These are phyloP conservation scores for Crossaster papposus DNA, from an alignment of 53 echinoderm and acorn worm species.

Conservation along the genomic window DNA sequence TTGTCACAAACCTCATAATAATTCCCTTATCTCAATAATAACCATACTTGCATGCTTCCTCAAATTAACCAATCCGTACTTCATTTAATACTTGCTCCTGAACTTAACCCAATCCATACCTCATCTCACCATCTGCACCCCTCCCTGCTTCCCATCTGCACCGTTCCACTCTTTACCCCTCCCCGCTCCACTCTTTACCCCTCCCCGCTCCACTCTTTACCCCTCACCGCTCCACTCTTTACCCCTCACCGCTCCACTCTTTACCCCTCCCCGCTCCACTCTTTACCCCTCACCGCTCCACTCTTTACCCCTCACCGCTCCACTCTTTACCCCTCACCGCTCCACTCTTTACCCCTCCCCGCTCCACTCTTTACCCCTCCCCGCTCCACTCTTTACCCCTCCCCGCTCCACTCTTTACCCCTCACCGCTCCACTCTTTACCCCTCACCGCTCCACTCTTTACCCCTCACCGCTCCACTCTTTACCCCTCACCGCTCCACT, in stretches of 20 bases:
- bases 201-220: background rate
- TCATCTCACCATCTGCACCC: too few species aligned
- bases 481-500: too few species aligned
- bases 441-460: background rate
- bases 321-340: background rate
- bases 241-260: background rate
- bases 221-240: background rate
- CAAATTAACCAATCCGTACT: background rate
- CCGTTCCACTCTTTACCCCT: too few species aligned
- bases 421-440: background rate
- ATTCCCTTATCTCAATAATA: background rate
- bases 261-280: background rate
- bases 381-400: background rate
- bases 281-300: background rate
- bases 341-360: conserved; percentile 7
- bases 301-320: background rate
- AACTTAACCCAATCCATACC: too few species aligned
- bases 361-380: background rate
- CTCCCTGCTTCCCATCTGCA: background rate
- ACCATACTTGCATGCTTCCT: background rate
- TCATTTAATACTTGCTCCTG: background rate
- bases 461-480: background rate
- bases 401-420: background rate
- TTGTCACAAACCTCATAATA: background rate
- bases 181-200: background rate